phyloP scores from a whole-genome alignment of 2,797 vertebrate genomes.

The Crax fasciolata region DNA sequence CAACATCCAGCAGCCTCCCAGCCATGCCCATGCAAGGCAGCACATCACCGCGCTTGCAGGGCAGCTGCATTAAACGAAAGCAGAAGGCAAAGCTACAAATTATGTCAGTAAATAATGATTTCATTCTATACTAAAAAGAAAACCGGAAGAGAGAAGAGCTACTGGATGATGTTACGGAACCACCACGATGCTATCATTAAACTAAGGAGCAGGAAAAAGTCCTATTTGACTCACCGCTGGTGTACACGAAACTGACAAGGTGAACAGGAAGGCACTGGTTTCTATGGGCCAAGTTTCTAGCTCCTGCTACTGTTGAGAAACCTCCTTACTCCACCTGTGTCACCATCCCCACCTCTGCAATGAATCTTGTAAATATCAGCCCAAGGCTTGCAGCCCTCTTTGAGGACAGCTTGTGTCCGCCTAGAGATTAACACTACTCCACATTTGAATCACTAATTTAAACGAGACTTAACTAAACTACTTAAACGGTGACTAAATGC shows the following conservation, averaged over 20 bases:
- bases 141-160: neutral
- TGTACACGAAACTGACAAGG: neutral
- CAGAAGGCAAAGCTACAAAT: neutral
- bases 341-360: neutral
- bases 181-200: neutral
- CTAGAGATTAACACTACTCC: constrained; percentile 30
- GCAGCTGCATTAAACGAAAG: neutral
- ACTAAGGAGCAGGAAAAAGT: neutral
- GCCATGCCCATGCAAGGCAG: rapidly evolving
- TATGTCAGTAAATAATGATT: neutral
- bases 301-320: neutral
- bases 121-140: neutral
- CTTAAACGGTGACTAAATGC: constrained; percentile 61
- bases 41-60: neutral
- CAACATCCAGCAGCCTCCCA: neutral
- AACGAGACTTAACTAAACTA: constrained; percentile 66
- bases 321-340: neutral
- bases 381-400: neutral
- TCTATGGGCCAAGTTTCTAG: neutral
- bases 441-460: constrained; percentile 67
- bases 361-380: neutral
- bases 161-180: neutral
- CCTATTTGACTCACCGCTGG: neutral
- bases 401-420: neutral
- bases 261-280: constrained; percentile 20